Conservation (phyloP, 2,113 vertebrate species). For the Laticauda laticaudata region DNA sequence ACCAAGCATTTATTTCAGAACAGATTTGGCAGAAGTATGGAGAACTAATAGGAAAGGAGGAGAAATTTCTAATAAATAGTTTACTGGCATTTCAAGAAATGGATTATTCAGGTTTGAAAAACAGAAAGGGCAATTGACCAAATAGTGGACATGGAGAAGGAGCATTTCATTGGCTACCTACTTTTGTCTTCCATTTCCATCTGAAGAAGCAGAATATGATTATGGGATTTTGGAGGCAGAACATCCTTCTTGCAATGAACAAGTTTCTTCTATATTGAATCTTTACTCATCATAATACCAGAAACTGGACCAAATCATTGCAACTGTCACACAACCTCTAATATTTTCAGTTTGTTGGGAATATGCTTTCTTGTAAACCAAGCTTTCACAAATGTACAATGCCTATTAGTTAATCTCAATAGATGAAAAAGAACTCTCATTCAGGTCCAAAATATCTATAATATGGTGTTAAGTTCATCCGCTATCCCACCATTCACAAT, state of each 20-base stretch:
- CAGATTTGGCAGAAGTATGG: too few species aligned
- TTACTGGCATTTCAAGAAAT: neutral
- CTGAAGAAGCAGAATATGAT: slow-evolving; percentile 54
- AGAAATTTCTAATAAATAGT: neutral
- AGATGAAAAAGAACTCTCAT: neutral
- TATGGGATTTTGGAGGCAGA: slow-evolving; percentile 46
- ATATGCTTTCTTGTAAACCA: neutral
- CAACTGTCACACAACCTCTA: slow-evolving; percentile 20
- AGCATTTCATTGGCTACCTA: slow-evolving; percentile 46
- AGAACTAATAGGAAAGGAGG: too few species aligned
- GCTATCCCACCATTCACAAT: too few species aligned
- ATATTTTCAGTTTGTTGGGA: neutral
- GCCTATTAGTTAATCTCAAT: neutral
- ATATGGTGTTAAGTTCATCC: neutral
- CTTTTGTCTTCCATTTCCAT: slow-evolving; percentile 53
- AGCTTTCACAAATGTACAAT: neutral
- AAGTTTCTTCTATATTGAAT: slow-evolving; percentile 41
- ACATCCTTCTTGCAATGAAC: slow-evolving; percentile 38
- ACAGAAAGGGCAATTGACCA: neutral
- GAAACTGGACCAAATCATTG: slow-evolving; percentile 62
- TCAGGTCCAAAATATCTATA: neutral
- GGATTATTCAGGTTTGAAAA: slow-evolving; percentile 1
- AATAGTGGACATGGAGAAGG: neutral
- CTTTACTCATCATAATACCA: slow-evolving; percentile 36
- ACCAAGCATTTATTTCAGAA: too few species aligned